Evolutionary conservation across 2,888 invertebrate genomes (phyloP), one percentile per base, ranked within the genome.

Genomic region (Coleophora deauratella): DNA sequence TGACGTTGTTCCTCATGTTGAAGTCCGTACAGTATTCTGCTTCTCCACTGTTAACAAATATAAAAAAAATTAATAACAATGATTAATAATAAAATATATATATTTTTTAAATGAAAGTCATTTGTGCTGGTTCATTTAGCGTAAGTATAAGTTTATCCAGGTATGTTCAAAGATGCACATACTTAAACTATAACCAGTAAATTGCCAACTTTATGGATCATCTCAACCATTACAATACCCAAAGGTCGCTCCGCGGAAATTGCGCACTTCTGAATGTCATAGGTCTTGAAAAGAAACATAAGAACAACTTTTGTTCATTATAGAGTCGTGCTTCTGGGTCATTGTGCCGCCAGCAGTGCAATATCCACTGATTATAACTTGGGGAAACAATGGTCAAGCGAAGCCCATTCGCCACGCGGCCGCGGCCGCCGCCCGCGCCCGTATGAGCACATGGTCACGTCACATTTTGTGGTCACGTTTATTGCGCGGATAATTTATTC

Each of bases 1-100:
- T 82, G 7, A 63, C 70, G 54, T 76, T 81, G 54, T 80, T 80
- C 50, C 80, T 71, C 84, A 82, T 84, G 56, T 72, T 73, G 70
- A 74, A 80, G 62, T 66, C 78, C n/a, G 79, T 67, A 13, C 76
- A 75, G 49, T 80, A 82, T 48, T 78, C 82, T 49, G 72, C 73
- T 62, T 80, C 79, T 56, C 63, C 76, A 73, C 84, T 84, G 78
- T 10, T 55, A 78, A 66, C 59, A 69, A 63, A 63, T 6, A 28
- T 12, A 21, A 39, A 14, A 10, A 37, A 13, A 3, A 10, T 15
- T 35, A 21, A 35, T n/a, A 11, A 2, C 11, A 13, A n/a, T 11
- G 13, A 11, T 7, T 10, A 9, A 34, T 13, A 35, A 9, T 21
- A 15, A 15, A 15, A 35, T 4, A 27, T 35, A 11, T 11, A 35